These are phyloP conservation scores for Garrulus glandarius DNA, from an alignment of 2,797 vertebrate species.

Conservation along the genomic window DNA sequence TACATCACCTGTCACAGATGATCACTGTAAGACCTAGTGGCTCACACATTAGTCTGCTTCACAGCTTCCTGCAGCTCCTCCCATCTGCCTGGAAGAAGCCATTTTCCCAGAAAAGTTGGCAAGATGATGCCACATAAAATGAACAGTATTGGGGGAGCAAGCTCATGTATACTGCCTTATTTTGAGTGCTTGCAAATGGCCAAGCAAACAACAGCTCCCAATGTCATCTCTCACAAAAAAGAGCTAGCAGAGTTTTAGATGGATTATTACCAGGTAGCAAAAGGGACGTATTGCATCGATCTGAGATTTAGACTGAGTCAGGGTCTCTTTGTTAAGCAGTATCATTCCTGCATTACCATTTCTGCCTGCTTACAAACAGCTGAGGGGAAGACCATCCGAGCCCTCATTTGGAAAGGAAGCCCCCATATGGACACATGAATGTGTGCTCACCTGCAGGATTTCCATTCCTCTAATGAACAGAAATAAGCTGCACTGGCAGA, in stretches of 20 bases:
- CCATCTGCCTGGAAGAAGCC: constrained; percentile 49
- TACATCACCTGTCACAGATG: background rate
- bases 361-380: background rate
- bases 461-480: background rate
- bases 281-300: background rate
- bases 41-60: background rate
- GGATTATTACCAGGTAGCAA: background rate
- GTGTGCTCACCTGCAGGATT: background rate
- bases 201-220: constrained; percentile 7
- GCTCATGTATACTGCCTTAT: background rate
- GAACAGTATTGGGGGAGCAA: background rate
- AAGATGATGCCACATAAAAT: background rate
- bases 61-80: background rate
- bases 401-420: background rate
- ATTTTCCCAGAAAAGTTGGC: constrained; percentile 12
- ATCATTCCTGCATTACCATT: background rate
- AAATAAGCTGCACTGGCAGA: constrained; percentile 1
- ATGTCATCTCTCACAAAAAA: background rate
- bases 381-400: background rate
- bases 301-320: background rate
- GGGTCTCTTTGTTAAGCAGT: background rate
- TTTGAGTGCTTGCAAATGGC: background rate
- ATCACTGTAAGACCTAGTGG: background rate
- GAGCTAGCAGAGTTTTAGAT: background rate
- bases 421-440: background rate